These are phyloP conservation scores for Strigamia maritima DNA, from an alignment of 2,888 invertebrate species.

Conservation along the genomic window DNA sequence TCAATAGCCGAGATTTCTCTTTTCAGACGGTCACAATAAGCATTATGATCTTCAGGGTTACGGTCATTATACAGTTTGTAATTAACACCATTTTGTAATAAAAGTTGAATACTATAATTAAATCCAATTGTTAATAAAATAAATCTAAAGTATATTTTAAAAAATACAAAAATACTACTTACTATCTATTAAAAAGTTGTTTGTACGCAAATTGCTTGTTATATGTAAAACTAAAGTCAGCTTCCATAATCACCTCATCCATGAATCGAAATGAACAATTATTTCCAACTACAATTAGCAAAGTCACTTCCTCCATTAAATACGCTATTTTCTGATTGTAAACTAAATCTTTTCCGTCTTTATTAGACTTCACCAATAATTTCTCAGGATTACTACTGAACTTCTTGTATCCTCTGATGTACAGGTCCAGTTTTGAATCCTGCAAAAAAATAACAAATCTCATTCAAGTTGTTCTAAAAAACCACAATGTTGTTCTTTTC, in stretches of 20 bases:
- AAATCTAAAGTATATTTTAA: too few relatives aligned
- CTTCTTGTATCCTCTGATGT: background rate
- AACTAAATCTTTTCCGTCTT: background rate
- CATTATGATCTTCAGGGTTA: background rate
- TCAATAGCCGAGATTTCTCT: background rate
- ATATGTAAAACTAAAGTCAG: background rate
- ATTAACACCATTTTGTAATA: background rate
- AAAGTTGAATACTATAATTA: background rate
- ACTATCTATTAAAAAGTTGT: background rate
- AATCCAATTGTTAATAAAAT: too few relatives aligned
- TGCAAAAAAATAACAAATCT: too few relatives aligned
- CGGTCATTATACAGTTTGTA: background rate
- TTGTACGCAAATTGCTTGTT: background rate
- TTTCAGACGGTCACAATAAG: background rate
- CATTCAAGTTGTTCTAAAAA: too few relatives aligned
- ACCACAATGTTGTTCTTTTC: too few relatives aligned
- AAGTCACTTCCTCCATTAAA: background rate
- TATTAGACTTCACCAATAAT: background rate
- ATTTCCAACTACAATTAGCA: background rate
- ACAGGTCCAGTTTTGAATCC: too few relatives aligned
- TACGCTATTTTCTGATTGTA: background rate
- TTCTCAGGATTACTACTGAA: background rate
- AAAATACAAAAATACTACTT: too few relatives aligned
- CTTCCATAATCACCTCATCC: background rate
- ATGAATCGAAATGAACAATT: background rate